phyloP scores from a whole-genome alignment of 2,888 invertebrate genomes.

The Mechanitis messenoides region DNA sequence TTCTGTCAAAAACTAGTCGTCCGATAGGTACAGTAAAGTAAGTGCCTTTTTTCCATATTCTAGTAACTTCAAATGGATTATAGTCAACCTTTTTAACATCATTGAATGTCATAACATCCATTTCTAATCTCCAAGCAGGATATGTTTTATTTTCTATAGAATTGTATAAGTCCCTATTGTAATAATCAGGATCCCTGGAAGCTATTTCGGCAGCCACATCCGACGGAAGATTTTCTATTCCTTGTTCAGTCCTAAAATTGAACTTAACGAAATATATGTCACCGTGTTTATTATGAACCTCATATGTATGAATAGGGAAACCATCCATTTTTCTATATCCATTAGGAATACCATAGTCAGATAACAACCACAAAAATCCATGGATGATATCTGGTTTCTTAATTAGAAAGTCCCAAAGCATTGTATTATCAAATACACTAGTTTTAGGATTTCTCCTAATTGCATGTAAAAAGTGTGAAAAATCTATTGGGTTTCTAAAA shows the following conservation, averaged over 20 bases:
- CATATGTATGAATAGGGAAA: conserved; percentile 93
- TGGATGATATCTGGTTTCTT: conserved; percentile 87
- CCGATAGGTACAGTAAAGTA: conserved; percentile 49
- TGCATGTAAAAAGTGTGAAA: conserved; percentile 90
- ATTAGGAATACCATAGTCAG: conserved; percentile 92
- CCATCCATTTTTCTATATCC: conserved; percentile 93
- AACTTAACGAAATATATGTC: conserved; percentile 88
- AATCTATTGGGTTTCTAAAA: conserved; percentile 87
- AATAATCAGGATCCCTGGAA: conserved; percentile 88
- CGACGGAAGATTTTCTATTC: conserved; percentile 83
- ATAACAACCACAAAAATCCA: conserved; percentile 84
- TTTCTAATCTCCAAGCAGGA: conserved; percentile 54
- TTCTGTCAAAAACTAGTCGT: conserved; percentile 43
- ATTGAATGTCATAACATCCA: conserved; percentile 47
- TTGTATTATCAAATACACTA: conserved; percentile 86
- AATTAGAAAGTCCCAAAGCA: conserved; percentile 92
- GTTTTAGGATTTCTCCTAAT: conserved; percentile 94
- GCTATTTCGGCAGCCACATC: conserved; percentile 79
- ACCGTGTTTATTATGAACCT: conserved; percentile 84
- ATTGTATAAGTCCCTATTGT: conserved; percentile 89
- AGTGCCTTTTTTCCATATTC: conserved; percentile 55
- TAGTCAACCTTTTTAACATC: conserved; percentile 44
- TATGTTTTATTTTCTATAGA: conserved; percentile 82
- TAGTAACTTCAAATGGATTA: conserved; percentile 55
- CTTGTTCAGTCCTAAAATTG: conserved; percentile 92